Conservation (phyloP, 2,888 invertebrate species). For the Apantesis nais region DNA sequence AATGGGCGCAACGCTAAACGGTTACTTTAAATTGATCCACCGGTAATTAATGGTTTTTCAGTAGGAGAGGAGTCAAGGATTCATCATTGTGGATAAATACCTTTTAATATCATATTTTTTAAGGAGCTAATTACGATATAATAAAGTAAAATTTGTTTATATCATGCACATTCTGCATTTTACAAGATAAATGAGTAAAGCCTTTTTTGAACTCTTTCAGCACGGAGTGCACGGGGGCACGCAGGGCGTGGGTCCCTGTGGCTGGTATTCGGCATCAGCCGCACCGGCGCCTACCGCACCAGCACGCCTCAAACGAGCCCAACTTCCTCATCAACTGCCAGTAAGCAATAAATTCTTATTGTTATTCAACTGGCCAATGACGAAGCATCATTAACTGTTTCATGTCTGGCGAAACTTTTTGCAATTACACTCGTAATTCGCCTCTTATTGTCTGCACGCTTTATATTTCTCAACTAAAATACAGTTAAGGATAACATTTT, state of each 20-base stretch:
- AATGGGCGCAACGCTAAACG: not conserved
- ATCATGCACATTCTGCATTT: not conserved
- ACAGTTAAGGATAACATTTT: slow-evolving; percentile 24
- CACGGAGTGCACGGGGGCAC: slow-evolving; percentile 78
- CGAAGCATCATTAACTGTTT: not conserved
- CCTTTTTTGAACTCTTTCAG: slow-evolving; percentile 51
- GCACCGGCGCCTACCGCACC: slow-evolving; percentile 81
- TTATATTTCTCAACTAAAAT: slow-evolving; percentile 30
- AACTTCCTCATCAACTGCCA: slow-evolving; percentile 78
- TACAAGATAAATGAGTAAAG: not conserved
- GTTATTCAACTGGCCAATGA: not conserved
- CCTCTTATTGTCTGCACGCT: slow-evolving; percentile 13
- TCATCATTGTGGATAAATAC: too few relatives aligned
- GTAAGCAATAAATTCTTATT: slow-evolving; percentile 54
- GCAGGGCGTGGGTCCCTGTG: slow-evolving; percentile 81
- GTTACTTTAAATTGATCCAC: not conserved
- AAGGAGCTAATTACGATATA: too few relatives aligned
- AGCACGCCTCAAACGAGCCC: slow-evolving; percentile 76
- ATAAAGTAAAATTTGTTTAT: not conserved
- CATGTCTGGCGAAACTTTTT: slow-evolving; percentile 3
- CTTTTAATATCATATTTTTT: too few relatives aligned
- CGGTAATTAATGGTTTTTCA: not conserved
- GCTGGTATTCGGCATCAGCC: slow-evolving; percentile 82
- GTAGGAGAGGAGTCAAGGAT: too few relatives aligned
- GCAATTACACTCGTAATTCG: slow-evolving; percentile 5